Percentiles rank a stretch among this genome's conserved stretches.
Conservation (phyloP, 2,797 vertebrate genomes). For the Notamacropus eugenii region DNA sequence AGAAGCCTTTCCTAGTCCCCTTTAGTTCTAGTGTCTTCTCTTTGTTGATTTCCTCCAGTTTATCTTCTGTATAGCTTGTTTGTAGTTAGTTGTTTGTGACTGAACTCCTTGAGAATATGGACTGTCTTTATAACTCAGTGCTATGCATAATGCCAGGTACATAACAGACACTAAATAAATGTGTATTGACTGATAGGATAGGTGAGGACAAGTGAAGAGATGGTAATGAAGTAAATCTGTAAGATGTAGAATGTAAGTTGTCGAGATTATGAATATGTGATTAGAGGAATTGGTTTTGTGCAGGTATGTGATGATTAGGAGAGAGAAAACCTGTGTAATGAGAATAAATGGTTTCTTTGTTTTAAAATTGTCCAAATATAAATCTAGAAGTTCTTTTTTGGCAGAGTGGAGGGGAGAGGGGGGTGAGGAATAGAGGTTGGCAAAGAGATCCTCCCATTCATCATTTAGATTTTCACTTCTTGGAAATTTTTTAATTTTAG, state of each 20-base stretch:
- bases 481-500: background rate
- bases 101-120: background rate
- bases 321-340: background rate
- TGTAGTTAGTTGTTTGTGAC: background rate
- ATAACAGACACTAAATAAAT: background rate
- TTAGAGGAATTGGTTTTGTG: background rate
- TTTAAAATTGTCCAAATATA: background rate
- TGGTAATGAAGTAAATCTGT: background rate
- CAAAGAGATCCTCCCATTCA: background rate
- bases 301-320: background rate
- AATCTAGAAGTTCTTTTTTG: background rate
- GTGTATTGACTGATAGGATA: background rate
- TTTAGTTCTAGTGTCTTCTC: background rate
- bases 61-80: background rate
- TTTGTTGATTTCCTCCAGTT: background rate
- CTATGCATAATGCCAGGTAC: background rate
- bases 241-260: background rate
- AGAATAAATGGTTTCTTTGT: background rate
- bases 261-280: background rate
- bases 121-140: background rate
- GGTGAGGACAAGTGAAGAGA: background rate
- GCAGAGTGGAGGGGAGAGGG: background rate
- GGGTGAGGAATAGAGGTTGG: background rate
- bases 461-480: background rate
- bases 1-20: background rate